Percentiles rank a stretch among this genome's conserved stretches.
These are phyloP conservation scores for Formica aserva DNA, from an alignment of 2,888 invertebrate genomes.

Conservation along the genomic window DNA sequence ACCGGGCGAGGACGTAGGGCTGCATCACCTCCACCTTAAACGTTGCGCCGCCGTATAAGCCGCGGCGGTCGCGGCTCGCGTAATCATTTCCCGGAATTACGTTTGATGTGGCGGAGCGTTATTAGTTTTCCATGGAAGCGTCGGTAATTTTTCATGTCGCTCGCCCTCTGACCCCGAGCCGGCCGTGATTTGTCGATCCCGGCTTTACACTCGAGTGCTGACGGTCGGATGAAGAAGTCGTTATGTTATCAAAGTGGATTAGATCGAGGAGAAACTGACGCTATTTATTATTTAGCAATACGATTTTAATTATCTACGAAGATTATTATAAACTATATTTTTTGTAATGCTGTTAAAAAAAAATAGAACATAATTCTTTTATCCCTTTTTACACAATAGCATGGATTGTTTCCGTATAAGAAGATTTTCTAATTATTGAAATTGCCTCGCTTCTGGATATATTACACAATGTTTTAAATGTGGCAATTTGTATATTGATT, in stretches of 20 bases:
- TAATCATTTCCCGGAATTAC: conserved; percentile 80
- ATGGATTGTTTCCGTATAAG: not conserved
- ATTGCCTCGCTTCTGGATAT: not conserved
- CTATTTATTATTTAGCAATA: not conserved
- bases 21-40: conserved; percentile 65
- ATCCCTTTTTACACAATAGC: not conserved
- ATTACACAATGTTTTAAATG: not conserved
- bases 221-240: conserved; percentile 28
- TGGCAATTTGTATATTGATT: conserved; percentile 1
- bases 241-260: not conserved
- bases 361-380: not conserved
- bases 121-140: conserved; percentile 79
- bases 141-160: conserved; percentile 74
- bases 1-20: conserved; percentile 69
- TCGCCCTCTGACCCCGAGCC: conserved; percentile 62
- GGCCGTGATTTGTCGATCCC: conserved; percentile 70
- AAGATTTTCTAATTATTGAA: conserved; percentile 1
- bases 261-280: not conserved
- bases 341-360: not conserved
- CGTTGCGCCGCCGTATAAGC: conserved; percentile 65
- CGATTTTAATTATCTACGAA: not conserved
- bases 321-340: not conserved
- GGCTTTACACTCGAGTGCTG: conserved; percentile 51
- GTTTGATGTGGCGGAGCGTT: conserved; percentile 78
- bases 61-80: conserved; percentile 61